Evolutionary conservation across 2,888 invertebrate genomes (phyloP), one percentile per base, ranked within the genome.

Genomic region (Allolobophora icterica): DNA sequence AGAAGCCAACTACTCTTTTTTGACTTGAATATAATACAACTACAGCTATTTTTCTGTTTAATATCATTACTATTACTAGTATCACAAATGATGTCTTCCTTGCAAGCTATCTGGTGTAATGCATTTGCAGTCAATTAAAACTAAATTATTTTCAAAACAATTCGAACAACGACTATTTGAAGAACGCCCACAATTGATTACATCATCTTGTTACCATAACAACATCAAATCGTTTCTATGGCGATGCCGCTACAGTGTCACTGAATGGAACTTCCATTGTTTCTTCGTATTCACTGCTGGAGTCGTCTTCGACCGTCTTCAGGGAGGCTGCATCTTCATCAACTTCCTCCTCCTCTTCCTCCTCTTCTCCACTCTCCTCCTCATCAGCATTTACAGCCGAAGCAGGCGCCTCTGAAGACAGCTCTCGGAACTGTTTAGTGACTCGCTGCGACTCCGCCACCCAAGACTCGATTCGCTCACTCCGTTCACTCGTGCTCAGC

Each of bases 401-500:
- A 33, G 52, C 52, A 30, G 84, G n/a, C 35, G 38, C 84, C 84
- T 38, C 30, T 1, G 71, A 42, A 19, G 89, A 42, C 21, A 84
- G 84, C 84, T 90, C 35, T 83, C 90, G 83, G 3, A 89, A 33
- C 30, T 45, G 40, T 35, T 71, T 90, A 38, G 87, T 92, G 19
- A 83, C 90, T 34, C 93, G 93, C 92, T 94, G 94, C 0, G 94
- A 93, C 71, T 94, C 94, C 71, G 94, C 94, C 34, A 95, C 94
- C 95, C 95, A 95, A 34, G 93, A 94, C 91, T 94, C 94, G 21
- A 95, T 94, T 42, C 95, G 92, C 45, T 95, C 95, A 35, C 89
- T 91, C 87, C 17, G 84, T 35, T 30, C 71, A 89, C 24, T 45
- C 93, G n/a, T 87, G 87, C 11, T 89, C 90, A 33, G 42, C 58